Base-by-base conservation (phyloP, 2,888 invertebrate genomes). In the Spodoptera exigua region DNA sequence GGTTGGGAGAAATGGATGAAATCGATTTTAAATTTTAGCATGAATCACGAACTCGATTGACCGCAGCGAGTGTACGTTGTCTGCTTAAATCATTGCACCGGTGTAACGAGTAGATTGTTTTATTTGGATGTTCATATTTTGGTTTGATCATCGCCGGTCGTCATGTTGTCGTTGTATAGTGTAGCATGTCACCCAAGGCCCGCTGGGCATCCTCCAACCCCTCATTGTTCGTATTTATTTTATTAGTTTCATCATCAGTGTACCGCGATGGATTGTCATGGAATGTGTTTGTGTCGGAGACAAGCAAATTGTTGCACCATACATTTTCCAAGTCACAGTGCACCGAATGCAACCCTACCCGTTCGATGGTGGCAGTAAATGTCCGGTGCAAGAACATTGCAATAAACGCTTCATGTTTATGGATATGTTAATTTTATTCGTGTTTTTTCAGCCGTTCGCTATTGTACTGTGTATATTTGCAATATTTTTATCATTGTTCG, bases 171-270 rank as follows among this genome's bases (percentile, higher is more conserved):
- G 86, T 88, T 77, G 78, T 77, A 70, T 76, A 76, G 67, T 89
- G 89, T 89, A 90, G 95, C 94, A 94, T 95, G 94, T 91, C 92
- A 89, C 89, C 90, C 87, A 86, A 87, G 84, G 91, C 92, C 92
- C 88, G 89, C 90, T 90, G 94, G 95, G 95, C 93, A 89, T 94
- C 95, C 95, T 95, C 95, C 95, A 95, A 95, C 95, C 94, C 94
- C 91, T 89, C 91, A 90, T 91, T 84, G 87, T 87, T 90, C 85
- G 88, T 89, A 85, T 89, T 89, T 86, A 85, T 90, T 85, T 89
- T 89, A 84, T 89, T 89, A 87, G 88, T 86, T 87, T 84, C 88
- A 89, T 89, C 86, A 86, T 88, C 78, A 84, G 84, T 85, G 82
- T 83, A 78, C 78, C 46, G 81, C 79, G 76, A 83, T 77, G 81